Percentiles rank a stretch among this genome's conserved stretches.
Conservation (phyloP, 1,140 invertebrate species). For the Acyrthosiphon pisum region DNA sequence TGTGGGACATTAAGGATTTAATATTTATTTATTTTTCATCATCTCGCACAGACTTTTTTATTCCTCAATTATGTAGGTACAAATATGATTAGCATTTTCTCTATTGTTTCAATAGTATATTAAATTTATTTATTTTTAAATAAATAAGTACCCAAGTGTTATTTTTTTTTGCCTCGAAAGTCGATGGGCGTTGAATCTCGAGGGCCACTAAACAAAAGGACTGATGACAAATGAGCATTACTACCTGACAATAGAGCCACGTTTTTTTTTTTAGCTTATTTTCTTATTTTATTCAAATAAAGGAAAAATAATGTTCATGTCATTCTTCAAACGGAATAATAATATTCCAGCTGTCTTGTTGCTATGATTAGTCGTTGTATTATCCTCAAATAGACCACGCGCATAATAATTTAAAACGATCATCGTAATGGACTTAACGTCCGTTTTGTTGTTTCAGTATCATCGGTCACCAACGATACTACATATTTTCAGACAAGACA, state of each 20-base stretch:
- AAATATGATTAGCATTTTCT: constrained; percentile 21
- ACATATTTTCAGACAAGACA: constrained; percentile 47
- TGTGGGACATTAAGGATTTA: constrained; percentile 1
- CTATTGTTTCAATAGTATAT: constrained; percentile 31
- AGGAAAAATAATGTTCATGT: constrained; percentile 34
- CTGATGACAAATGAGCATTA: constrained; percentile 50
- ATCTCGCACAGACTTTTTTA: not conserved
- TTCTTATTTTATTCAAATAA: not conserved
- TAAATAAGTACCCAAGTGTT: constrained; percentile 21
- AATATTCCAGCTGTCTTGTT: constrained; percentile 30
- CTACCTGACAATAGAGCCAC: constrained; percentile 15
- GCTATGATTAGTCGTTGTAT: constrained; percentile 36
- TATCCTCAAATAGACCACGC: constrained; percentile 26
- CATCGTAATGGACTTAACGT: not conserved
- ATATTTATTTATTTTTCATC: constrained; percentile 21
- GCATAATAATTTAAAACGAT: constrained; percentile 44
- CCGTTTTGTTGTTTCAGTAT: constrained; percentile 23
- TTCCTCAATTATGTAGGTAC: constrained; percentile 8
- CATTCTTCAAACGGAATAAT: constrained; percentile 40
- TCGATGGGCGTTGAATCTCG: constrained; percentile 49
- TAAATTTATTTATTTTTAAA: constrained; percentile 40
- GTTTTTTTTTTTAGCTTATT: constrained; percentile 27
- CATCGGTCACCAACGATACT: constrained; percentile 16
- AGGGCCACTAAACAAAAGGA: constrained; percentile 28
- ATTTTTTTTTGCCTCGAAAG: constrained; percentile 25